Evolutionary conservation across 35 echinoderm and acorn worm genomes (phyloP).

Genomic region (Heliocidaris erythrogramma): DNA sequence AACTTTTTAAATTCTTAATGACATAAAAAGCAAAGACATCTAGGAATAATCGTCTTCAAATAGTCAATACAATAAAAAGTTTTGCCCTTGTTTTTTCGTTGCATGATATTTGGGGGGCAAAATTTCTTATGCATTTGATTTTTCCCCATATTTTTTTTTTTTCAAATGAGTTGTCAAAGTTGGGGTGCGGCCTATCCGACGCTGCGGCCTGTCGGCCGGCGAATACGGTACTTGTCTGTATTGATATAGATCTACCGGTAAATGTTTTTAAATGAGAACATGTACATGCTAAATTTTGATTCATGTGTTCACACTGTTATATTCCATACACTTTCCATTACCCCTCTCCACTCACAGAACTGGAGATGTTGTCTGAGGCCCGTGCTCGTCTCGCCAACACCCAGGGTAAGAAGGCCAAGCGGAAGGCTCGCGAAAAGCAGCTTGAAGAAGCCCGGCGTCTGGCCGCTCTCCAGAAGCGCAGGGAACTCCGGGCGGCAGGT

Average conservation of each 20-base stretch:
- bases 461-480: constrained; percentile 85
- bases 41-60: too few relatives aligned
- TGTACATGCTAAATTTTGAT: not conserved
- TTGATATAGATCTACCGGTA: not conserved
- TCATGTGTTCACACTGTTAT: not conserved
- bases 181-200: too few relatives aligned
- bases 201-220: too few relatives aligned
- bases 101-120: too few relatives aligned
- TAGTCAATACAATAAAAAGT: too few relatives aligned
- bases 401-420: constrained; percentile 97
- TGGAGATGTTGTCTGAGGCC: constrained; percentile 99
- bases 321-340: not conserved
- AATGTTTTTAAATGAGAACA: not conserved
- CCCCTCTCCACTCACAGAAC: constrained; percentile 50
- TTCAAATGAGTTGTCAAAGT: too few relatives aligned
- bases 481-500: constrained; percentile 86
- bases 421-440: constrained; percentile 95
- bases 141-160: too few relatives aligned
- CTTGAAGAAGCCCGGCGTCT: constrained; percentile 87
- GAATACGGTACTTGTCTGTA: not conserved
- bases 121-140: too few relatives aligned
- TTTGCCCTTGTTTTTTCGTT: too few relatives aligned
- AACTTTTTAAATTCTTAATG: too few relatives aligned
- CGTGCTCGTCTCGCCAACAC: constrained; percentile 97
- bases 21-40: too few relatives aligned